Conservation (phyloP, 2,888 invertebrate genomes). For the Cephalotes varians region DNA sequence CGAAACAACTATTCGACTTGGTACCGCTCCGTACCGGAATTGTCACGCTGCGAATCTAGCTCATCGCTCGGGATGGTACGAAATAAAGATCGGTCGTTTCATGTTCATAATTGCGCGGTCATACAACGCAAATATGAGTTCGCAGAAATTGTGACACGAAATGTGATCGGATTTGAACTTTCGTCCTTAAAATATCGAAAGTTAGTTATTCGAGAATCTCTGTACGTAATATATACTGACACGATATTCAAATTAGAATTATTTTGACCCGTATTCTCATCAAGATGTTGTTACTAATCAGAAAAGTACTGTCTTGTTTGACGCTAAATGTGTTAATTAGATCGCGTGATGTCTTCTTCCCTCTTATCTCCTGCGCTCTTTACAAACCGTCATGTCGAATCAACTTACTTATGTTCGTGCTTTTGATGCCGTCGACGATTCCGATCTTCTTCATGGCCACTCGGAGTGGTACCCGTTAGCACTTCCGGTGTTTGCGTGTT, state of each 20-base stretch:
- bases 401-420: conserved; percentile 83
- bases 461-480: background rate
- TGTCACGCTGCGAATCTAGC: conserved; percentile 42
- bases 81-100: conserved; percentile 47
- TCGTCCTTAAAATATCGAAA: conserved; percentile 22
- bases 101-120: conserved; percentile 45
- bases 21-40: conserved; percentile 46
- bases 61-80: conserved; percentile 50
- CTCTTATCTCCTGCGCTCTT: background rate
- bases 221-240: conserved; percentile 6
- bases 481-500: conserved; percentile 64
- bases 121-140: conserved; percentile 33
- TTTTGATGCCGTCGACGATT: conserved; percentile 83
- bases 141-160: conserved; percentile 33
- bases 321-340: background rate
- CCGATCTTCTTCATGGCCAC: conserved; percentile 80
- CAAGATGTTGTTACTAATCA: background rate
- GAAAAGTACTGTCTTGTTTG: background rate
- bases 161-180: conserved; percentile 36
- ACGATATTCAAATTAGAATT: conserved; percentile 6
- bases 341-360: background rate
- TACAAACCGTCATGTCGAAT: background rate
- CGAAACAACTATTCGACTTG: conserved; percentile 9
- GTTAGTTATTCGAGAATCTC: background rate
- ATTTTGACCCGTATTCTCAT: background rate